Evolutionary conservation across 2,113 vertebrate genomes (phyloP).

Genomic region (Lasiurus borealis): DNA sequence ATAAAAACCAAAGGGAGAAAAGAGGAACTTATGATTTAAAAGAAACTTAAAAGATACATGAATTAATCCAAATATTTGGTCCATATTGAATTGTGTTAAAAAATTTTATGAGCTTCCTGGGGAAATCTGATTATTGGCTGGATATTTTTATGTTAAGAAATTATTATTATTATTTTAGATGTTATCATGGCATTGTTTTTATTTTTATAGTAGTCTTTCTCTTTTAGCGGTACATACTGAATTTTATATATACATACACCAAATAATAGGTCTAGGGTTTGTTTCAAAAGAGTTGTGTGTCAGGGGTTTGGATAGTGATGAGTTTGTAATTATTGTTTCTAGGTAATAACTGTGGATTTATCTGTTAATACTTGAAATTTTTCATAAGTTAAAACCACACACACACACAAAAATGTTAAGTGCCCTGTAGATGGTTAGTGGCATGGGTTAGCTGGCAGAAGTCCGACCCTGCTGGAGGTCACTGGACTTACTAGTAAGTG

Average conservation of each 20-base stretch:
- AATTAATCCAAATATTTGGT: background rate
- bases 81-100: conserved; percentile 6
- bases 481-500: background rate
- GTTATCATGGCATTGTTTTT: conserved; percentile 5
- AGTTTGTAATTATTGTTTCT: conserved; percentile 14
- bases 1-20: background rate
- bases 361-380: background rate
- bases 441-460: background rate
- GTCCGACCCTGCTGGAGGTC: background rate
- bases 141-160: conserved; percentile 16
- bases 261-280: conserved; percentile 30
- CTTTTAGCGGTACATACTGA: background rate
- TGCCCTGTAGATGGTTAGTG: background rate
- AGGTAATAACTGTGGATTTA: background rate
- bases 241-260: background rate
- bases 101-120: background rate
- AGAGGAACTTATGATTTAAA: background rate
- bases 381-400: conserved; percentile 26
- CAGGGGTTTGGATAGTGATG: background rate
- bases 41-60: background rate
- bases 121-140: background rate
- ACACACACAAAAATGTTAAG: background rate
- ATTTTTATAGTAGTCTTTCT: conserved; percentile 31
- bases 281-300: background rate
- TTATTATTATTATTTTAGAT: background rate